Evolutionary conservation across 1,140 invertebrate genomes (phyloP).

Genomic region (Pteromalus puparum): DNA sequence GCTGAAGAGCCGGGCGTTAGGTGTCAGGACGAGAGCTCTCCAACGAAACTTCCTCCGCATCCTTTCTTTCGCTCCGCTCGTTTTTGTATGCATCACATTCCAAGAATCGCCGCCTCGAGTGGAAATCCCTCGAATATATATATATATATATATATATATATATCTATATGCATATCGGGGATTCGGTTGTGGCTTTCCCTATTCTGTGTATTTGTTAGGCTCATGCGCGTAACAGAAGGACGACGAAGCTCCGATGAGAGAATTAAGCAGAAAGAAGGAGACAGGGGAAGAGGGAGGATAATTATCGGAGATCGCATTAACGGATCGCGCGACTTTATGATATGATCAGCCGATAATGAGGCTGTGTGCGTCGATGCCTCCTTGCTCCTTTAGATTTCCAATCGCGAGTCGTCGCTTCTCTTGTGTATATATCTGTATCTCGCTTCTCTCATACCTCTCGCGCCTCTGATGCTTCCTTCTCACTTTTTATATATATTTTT

Average conservation of each 20-base stretch:
- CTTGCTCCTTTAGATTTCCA: not conserved
- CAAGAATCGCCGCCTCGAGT: conserved; percentile 9
- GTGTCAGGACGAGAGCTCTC: conserved; percentile 32
- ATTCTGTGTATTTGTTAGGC: too few relatives aligned
- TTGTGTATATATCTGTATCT: too few relatives aligned
- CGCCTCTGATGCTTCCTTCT: not conserved
- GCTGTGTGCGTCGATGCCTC: conserved; percentile 15
- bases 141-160: not conserved
- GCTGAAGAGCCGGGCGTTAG: conserved; percentile 38
- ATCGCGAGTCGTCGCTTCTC: not conserved
- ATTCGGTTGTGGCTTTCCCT: not conserved
- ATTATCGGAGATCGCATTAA: conserved; percentile 68
- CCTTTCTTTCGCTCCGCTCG: not conserved
- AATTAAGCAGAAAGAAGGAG: not conserved
- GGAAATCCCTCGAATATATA: conserved; percentile 11
- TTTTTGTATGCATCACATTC: conserved; percentile 24
- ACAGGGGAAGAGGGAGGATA: conserved; percentile 34
- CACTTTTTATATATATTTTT: not conserved
- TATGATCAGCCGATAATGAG: conserved; percentile 63
- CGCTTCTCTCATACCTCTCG: not conserved
- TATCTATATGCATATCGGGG: too few relatives aligned
- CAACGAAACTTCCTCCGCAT: not conserved
- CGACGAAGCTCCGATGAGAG: not conserved
- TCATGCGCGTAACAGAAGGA: too few relatives aligned
- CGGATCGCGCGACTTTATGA: conserved; percentile 61